These are phyloP conservation scores for Jordanella pulchra DNA, from an alignment of 2,797 vertebrate species.

Conservation along the genomic window DNA sequence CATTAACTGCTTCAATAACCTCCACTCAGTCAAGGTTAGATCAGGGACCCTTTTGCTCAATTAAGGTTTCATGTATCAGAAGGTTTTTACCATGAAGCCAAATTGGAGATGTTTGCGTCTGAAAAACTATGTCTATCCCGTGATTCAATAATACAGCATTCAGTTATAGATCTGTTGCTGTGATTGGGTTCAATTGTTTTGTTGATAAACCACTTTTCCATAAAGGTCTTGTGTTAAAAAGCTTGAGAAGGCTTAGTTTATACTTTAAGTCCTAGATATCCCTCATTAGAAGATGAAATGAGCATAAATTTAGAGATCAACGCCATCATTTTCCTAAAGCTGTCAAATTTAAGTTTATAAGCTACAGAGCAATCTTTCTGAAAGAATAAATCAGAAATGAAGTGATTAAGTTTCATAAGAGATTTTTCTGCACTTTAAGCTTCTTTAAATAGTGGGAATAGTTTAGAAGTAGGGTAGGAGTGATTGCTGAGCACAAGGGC, in stretches of 20 bases:
- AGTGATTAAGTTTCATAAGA: neutral
- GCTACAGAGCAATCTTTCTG: neutral
- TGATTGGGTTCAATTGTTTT: neutral
- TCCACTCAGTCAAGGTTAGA: no score
- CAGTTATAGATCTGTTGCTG: neutral
- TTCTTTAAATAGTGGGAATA: slow-evolving; percentile 2
- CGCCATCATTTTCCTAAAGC: neutral
- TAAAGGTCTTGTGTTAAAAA: no score
- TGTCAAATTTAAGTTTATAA: neutral
- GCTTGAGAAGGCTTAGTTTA: no score
- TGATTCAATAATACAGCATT: no score
- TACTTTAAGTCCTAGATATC: neutral
- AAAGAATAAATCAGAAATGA: neutral
- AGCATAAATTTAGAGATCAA: neutral
- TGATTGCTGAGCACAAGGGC: neutral
- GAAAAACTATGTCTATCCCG: no score
- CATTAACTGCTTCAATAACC: neutral
- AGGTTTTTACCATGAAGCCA: no score
- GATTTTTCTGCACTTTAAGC: slow-evolving; percentile 5
- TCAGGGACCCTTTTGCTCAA: no score
- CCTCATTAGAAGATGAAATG: neutral
- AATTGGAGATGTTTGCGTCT: no score
- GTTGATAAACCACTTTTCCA: no score
- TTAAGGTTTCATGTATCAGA: no score
- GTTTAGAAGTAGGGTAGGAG: slow-evolving; percentile 3